These are phyloP conservation scores for Tetramorium alpestre DNA, from an alignment of 1,140 invertebrate species.

Conservation along the genomic window DNA sequence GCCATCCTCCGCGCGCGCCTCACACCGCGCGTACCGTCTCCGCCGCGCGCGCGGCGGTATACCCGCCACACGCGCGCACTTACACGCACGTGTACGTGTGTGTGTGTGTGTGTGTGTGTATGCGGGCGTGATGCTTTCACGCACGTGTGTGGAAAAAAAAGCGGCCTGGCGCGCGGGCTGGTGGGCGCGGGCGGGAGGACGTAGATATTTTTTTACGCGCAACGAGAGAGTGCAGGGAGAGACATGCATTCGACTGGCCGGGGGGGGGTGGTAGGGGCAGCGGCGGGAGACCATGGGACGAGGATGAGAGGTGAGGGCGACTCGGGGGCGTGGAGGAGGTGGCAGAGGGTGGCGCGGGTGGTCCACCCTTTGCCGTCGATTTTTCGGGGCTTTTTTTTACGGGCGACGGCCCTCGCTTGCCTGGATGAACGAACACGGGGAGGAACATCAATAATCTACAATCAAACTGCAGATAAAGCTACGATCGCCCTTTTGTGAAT, in stretches of 20 bases:
- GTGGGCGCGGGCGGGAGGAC: constrained; percentile 62
- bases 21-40: constrained; percentile 32
- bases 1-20: constrained; percentile 60
- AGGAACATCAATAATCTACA: constrained; percentile 86
- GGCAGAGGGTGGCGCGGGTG: constrained; percentile 65
- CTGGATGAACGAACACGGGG: constrained; percentile 83
- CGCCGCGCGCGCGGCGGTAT: constrained; percentile 22
- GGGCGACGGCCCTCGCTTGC: constrained; percentile 83
- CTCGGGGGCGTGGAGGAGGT: constrained; percentile 45
- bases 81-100: not conserved
- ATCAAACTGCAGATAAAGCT: constrained; percentile 86
- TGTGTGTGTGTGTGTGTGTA: constrained; percentile 37
- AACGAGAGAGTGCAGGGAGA: constrained; percentile 78
- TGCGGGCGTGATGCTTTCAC: constrained; percentile 56
- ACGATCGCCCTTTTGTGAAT: constrained; percentile 84
- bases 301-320: constrained; percentile 43
- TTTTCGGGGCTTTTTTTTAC: constrained; percentile 82
- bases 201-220: constrained; percentile 82
- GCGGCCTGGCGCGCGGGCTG: constrained; percentile 48
- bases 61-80: constrained; percentile 33
- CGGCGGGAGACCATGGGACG: constrained; percentile 43
- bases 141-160: constrained; percentile 69
- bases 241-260: constrained; percentile 78
- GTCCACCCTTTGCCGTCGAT: constrained; percentile 80
- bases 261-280: constrained; percentile 50